Percentiles rank a stretch among this genome's conserved stretches.
Evolutionary conservation across 92 coral and sea anemone species (phyloP).

Genomic region (Chrysogorgia sp.): DNA sequence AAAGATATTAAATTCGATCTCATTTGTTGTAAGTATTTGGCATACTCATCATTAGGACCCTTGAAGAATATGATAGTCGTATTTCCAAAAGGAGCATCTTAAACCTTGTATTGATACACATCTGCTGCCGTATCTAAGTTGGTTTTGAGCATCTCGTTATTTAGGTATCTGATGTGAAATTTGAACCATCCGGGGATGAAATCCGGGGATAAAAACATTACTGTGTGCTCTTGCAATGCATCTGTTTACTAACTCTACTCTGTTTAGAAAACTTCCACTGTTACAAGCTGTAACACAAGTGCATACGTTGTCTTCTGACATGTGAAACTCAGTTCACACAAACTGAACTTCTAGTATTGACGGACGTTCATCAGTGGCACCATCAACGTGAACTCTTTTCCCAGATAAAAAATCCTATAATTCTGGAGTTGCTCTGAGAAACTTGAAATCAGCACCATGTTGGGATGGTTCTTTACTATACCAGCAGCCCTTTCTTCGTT

Average conservation of each 20-base stretch:
- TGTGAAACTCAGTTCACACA: conserved; percentile 56
- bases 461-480: conserved; percentile 61
- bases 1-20: conserved; percentile 51
- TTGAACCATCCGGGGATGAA: conserved; percentile 50
- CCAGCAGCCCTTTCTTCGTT: conserved; percentile 51
- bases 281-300: conserved; percentile 56
- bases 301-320: conserved; percentile 29
- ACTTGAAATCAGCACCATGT: conserved; percentile 63
- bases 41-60: conserved; percentile 58
- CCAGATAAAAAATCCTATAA: conserved; percentile 42
- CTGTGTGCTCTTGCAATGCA: conserved; percentile 62
- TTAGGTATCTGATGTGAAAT: conserved; percentile 42
- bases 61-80: conserved; percentile 56
- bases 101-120: conserved; percentile 60
- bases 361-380: conserved; percentile 63
- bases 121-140: conserved; percentile 64
- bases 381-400: conserved; percentile 63
- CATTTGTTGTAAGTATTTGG: conserved; percentile 58
- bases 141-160: conserved; percentile 53
- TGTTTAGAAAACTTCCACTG: conserved; percentile 64
- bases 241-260: conserved; percentile 55
- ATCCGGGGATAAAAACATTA: conserved; percentile 61
- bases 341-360: conserved; percentile 57
- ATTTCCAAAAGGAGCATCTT: conserved; percentile 65
- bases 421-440: conserved; percentile 59